These are phyloP conservation scores for Ditylenchus weischeri DNA, from an alignment of 2,888 invertebrate species.

Conservation along the genomic window DNA sequence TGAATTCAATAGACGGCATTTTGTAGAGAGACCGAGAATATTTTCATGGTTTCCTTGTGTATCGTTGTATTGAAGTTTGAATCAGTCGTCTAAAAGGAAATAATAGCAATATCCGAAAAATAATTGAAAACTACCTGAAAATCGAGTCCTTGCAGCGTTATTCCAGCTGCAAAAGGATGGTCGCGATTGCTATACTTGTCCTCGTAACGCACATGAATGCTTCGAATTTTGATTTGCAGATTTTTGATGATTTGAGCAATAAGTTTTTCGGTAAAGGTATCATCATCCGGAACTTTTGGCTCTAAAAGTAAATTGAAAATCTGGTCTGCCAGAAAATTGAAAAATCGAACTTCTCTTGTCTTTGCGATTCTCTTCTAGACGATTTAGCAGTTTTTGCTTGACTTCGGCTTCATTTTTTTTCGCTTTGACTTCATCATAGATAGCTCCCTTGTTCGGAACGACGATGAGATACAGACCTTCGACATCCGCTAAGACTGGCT, in stretches of 20 bases:
- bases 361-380: conserved; percentile 54
- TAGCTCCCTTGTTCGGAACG: conserved; percentile 57
- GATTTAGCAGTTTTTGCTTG: conserved; percentile 51
- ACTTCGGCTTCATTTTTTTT: conserved; percentile 51
- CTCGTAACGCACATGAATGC: conserved; percentile 66
- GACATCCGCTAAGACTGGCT: conserved; percentile 84
- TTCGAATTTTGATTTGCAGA: conserved; percentile 64
- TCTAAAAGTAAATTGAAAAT: conserved; percentile 24
- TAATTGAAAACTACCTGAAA: too few relatives aligned
- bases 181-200: conserved; percentile 64
- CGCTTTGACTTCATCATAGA: conserved; percentile 55
- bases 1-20: conserved; percentile 86
- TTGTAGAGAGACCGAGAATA: conserved; percentile 80
- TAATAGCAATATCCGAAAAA: too few relatives aligned
- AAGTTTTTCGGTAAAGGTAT: conserved; percentile 66
- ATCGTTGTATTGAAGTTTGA: conserved; percentile 76
- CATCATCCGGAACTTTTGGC: conserved; percentile 59
- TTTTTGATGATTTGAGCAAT: conserved; percentile 66
- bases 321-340: too few relatives aligned
- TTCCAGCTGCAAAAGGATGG: conserved; percentile 69
- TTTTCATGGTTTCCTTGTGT: conserved; percentile 73
- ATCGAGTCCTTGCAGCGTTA: conserved; percentile 79
- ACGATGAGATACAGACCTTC: conserved; percentile 75
- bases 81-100: conserved; percentile 74
- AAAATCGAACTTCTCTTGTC: conserved; percentile 35